Conservation (phyloP, 2,888 invertebrate species). For the Baronia brevicornis region DNA sequence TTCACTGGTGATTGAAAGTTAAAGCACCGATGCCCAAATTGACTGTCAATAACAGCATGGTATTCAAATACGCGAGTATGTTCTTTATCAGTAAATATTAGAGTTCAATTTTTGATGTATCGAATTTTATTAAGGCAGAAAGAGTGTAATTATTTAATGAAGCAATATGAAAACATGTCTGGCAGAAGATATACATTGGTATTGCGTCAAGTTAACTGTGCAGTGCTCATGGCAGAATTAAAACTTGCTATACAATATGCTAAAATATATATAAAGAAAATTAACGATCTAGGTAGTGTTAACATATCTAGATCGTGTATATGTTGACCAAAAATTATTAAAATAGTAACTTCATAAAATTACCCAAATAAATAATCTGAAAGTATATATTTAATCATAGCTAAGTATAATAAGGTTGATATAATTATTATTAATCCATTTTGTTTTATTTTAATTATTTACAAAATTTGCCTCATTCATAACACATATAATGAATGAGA, state of each 20-base stretch:
- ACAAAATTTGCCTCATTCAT: no score
- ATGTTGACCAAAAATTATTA: not conserved
- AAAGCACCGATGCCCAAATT: constrained; percentile 9
- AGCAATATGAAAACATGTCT: constrained; percentile 9
- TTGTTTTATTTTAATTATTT: no score
- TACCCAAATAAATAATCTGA: no score
- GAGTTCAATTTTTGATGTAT: not conserved
- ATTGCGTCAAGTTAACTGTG: constrained; percentile 5
- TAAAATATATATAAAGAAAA: not conserved
- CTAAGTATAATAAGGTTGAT: no score
- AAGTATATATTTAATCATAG: no score
- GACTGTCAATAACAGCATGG: not conserved
- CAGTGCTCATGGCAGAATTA: constrained; percentile 3
- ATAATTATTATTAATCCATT: no score
- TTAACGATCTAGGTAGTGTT: not conserved
- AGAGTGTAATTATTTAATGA: constrained; percentile 7
- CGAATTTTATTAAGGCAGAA: not conserved
- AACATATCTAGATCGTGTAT: not conserved
- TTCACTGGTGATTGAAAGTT: no score
- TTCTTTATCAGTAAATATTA: not conserved
- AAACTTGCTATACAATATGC: not conserved
- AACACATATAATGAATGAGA: no score
- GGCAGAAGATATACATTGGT: no score
- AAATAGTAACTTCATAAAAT: no score
- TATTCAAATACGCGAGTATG: not conserved